Evolutionary conservation across 2,113 vertebrate genomes (phyloP).

Genomic region (Balaenoptera acutorostrata): DNA sequence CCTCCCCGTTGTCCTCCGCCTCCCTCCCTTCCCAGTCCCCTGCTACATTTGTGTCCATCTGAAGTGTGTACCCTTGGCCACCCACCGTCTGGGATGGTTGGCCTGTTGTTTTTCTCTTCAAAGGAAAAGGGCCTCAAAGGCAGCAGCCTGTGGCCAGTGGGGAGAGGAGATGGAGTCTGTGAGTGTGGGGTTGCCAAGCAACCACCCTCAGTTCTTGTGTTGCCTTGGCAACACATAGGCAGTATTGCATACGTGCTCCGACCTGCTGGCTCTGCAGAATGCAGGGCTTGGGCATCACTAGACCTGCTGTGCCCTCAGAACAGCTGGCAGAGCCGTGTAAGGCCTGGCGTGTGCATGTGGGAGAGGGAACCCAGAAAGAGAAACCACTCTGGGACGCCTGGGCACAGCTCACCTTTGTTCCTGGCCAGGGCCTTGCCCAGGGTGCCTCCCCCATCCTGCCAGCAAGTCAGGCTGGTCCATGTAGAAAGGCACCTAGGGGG

Average conservation of each 20-base stretch:
- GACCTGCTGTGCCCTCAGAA: background rate
- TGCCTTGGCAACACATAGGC: constrained; percentile 41
- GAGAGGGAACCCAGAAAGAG: background rate
- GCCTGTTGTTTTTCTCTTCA: background rate
- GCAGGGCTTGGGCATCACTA: background rate
- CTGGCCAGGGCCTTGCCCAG: background rate
- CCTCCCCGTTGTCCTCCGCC: accelerated
- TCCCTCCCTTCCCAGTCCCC: accelerated
- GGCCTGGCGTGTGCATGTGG: background rate
- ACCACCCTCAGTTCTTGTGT: constrained; percentile 23
- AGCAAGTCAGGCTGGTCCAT: background rate
- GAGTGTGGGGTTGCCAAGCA: constrained; percentile 53
- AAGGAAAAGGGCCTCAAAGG: constrained; percentile 10
- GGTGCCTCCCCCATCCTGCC: background rate
- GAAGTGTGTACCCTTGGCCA: background rate
- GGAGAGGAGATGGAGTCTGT: background rate
- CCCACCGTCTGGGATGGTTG: background rate
- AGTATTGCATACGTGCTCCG: background rate
- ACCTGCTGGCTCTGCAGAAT: background rate
- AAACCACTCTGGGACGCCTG: no score
- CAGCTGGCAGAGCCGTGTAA: background rate
- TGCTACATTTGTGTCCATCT: accelerated
- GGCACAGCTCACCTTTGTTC: background rate
- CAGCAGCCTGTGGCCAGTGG: background rate
- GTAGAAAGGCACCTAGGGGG: accelerated